Evolutionary conservation across 2,888 invertebrate genomes (phyloP), one percentile per base, ranked within the genome.

Genomic region (Microchrysa polita): DNA sequence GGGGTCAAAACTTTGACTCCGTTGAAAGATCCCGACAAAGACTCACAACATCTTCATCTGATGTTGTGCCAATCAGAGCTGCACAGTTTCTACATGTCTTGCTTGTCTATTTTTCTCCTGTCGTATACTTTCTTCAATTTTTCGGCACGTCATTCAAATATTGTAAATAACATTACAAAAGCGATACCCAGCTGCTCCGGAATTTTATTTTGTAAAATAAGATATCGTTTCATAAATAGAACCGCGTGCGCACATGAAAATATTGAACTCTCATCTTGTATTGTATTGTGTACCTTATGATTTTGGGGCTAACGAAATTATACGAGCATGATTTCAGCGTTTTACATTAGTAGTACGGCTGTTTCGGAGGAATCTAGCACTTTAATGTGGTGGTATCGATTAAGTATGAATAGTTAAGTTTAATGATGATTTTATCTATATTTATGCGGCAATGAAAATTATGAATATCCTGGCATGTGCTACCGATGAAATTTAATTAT

Each of bases 21-120:
- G 67, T 67, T 67, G 67, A 67, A 67, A 67, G 52, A 67, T 52
- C 53, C 27, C 53, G 52, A 53, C n/a, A n/a, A n/a, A 52, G 67
- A 67, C 53, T 67, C 67, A 67, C 67, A 34, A 34, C 61, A 61
- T 27, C 52, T 12, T n/a, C 67, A 67, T 67, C 67, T 67, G 67
- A 67, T 67, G 52, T 52, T 14, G 23, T 67, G 67, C 67, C 67
- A 67, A 67, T 67, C 67, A 67, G 52, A 52, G n/a, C n/a, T n/a
- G n/a, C n/a, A n/a, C 5, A 52, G 48, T 34, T 34, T 34, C 5
- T 53, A 5, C 16, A n/a, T 53, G 10, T n/a, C n/a, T n/a, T n/a
- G n/a, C n/a, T n/a, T n/a, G n/a, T n/a, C n/a, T n/a, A n/a, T n/a
- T n/a, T n/a, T n/a, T n/a, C n/a, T n/a, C n/a, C n/a, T n/a, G n/a